A percentile compares a stretch with the other conserved stretches of the same genome.
phyloP scores from a whole-genome alignment of 2,888 invertebrate genomes.

The Cyclophora albipunctata region DNA sequence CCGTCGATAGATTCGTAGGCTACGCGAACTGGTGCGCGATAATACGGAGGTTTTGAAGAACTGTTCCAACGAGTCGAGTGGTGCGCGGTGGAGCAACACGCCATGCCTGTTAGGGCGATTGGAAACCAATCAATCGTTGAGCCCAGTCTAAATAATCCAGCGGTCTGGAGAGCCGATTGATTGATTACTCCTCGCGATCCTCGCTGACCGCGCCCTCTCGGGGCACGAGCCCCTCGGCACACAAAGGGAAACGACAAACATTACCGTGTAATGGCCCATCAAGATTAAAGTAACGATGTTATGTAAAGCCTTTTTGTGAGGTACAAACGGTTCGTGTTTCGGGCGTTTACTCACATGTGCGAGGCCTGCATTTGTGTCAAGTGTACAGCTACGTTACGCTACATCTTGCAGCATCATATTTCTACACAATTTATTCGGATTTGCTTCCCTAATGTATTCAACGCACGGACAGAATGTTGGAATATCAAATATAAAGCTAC shows the following conservation, averaged over 20 bases:
- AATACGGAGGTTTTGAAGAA: not conserved
- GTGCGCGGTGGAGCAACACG: slow-evolving; percentile 5
- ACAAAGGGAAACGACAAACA: slow-evolving; percentile 17
- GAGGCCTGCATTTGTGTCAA: slow-evolving; percentile 17
- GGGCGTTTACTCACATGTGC: slow-evolving; percentile 11
- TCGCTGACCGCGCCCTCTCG: slow-evolving; percentile 3
- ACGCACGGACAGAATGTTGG: too few relatives aligned
- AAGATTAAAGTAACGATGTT: slow-evolving; percentile 20
- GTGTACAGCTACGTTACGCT: slow-evolving; percentile 6
- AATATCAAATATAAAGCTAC: not conserved
- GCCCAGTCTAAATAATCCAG: slow-evolving; percentile 10
- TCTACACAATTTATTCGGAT: not conserved
- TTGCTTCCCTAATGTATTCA: too few relatives aligned
- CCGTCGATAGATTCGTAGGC: not conserved
- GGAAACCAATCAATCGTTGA: slow-evolving; percentile 15
- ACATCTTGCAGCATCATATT: slow-evolving; percentile 9
- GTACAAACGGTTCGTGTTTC: slow-evolving; percentile 11
- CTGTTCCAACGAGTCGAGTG: not conserved
- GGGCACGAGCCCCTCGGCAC: not conserved
- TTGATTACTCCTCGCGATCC: slow-evolving; percentile 7
- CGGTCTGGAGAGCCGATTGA: slow-evolving; percentile 8
- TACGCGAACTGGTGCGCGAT: not conserved
- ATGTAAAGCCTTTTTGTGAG: slow-evolving; percentile 16
- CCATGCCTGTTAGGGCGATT: slow-evolving; percentile 8
- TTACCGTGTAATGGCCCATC: slow-evolving; percentile 15